phyloP scores from a whole-genome alignment of 1,140 invertebrate genomes.

The Pemphigus obesinymphae region DNA sequence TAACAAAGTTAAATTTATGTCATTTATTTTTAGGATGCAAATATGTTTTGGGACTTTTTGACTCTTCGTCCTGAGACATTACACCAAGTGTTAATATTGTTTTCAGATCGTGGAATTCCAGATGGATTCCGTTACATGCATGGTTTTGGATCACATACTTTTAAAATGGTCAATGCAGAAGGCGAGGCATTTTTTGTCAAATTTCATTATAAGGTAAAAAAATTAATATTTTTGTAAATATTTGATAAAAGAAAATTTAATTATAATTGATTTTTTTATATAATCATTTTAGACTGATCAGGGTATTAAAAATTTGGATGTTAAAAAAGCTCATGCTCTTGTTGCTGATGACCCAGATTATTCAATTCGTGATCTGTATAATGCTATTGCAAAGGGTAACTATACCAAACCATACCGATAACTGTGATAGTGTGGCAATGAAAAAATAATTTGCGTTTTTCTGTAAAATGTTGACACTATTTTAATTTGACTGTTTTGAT shows the following conservation, averaged over 20 bases:
- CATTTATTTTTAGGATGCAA: constrained; percentile 63
- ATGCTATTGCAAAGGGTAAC: constrained; percentile 75
- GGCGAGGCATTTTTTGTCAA: constrained; percentile 79
- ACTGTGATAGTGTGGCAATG: no score
- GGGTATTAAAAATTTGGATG: constrained; percentile 78
- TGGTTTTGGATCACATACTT: constrained; percentile 93
- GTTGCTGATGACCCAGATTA: constrained; percentile 81
- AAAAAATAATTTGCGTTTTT: no score
- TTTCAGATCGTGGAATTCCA: constrained; percentile 87
- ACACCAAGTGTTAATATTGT: constrained; percentile 83
- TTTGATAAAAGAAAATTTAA: no score
- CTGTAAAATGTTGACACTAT: no score
- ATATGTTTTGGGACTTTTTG: constrained; percentile 96
- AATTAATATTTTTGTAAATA: background rate
- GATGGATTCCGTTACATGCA: constrained; percentile 93
- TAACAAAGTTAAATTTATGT: background rate
- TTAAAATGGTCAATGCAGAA: constrained; percentile 81
- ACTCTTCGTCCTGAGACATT: constrained; percentile 79
- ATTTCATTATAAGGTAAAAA: constrained; percentile 84
- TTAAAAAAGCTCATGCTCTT: constrained; percentile 68
- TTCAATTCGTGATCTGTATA: constrained; percentile 80
- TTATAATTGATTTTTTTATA: no score
- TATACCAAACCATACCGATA: no score
- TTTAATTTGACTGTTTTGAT: no score
- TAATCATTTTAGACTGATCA: constrained; percentile 69